phyloP scores from a whole-genome alignment of 2,113 vertebrate species.

The Axis porcinus region DNA sequence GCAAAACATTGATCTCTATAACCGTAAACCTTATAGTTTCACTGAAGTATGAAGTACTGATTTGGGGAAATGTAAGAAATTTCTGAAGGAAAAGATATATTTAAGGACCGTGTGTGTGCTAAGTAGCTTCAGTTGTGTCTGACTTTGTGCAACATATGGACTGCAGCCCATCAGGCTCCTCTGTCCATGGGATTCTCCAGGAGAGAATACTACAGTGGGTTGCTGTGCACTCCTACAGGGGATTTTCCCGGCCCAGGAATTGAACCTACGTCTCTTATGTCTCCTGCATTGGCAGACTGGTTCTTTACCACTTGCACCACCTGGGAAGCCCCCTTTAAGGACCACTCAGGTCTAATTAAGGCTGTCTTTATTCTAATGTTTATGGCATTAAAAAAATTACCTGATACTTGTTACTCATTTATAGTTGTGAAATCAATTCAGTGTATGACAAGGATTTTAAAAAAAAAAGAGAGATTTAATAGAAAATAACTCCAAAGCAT shows the following conservation, averaged over 20 bases:
- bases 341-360: background rate
- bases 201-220: background rate
- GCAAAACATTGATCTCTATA: background rate
- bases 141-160: background rate
- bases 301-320: background rate
- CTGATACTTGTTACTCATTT: background rate
- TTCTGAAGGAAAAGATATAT: background rate
- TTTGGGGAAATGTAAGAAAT: background rate
- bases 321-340: background rate
- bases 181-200: background rate
- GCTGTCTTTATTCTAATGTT: background rate
- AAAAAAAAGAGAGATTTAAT: background rate
- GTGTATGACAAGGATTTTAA: background rate
- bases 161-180: background rate
- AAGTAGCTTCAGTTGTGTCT: background rate
- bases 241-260: background rate
- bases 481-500: background rate
- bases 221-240: background rate
- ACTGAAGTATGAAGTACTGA: background rate
- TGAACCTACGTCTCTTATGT: background rate
- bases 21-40: background rate
- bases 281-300: background rate
- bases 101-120: background rate
- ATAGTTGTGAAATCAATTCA: background rate
- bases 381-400: background rate